These are phyloP conservation scores for Andrena cerasifolii DNA, from an alignment of 1,140 invertebrate species.

Conservation along the genomic window DNA sequence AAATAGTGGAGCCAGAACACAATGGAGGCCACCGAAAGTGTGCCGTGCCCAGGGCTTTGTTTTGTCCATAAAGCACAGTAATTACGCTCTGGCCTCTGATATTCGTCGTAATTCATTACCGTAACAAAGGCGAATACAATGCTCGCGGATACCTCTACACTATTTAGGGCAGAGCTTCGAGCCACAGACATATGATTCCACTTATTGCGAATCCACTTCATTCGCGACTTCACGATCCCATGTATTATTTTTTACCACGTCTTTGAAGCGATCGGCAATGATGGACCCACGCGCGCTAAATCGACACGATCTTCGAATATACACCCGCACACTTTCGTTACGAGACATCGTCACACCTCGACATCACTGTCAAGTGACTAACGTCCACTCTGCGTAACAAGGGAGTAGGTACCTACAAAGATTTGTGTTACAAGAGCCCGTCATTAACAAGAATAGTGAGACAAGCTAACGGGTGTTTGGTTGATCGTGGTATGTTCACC, in stretches of 20 bases:
- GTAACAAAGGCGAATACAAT: neutral
- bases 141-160: neutral
- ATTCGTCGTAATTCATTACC: slow-evolving; percentile 19
- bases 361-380: slow-evolving; percentile 15
- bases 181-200: neutral
- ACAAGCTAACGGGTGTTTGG: slow-evolving; percentile 15
- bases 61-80: neutral
- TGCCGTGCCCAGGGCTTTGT: slow-evolving; percentile 41
- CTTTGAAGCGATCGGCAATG: neutral
- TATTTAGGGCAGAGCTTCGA: neutral
- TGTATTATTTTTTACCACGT: neutral
- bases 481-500: neutral
- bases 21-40: slow-evolving; percentile 18
- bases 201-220: too few relatives aligned
- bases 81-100: neutral
- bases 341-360: neutral
- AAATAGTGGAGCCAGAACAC: slow-evolving; percentile 34
- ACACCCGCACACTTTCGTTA: neutral
- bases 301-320: neutral
- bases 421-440: slow-evolving; percentile 1
- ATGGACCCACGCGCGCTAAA: neutral
- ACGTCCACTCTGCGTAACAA: neutral
- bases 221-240: too few relatives aligned
- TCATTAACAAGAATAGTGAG: slow-evolving; percentile 4
- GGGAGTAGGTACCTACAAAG: neutral